A percentile compares a stretch with the other conserved stretches of the same genome.
Evolutionary conservation across 2,113 vertebrate genomes (phyloP).

Genomic region (Aegotheles bennettii): DNA sequence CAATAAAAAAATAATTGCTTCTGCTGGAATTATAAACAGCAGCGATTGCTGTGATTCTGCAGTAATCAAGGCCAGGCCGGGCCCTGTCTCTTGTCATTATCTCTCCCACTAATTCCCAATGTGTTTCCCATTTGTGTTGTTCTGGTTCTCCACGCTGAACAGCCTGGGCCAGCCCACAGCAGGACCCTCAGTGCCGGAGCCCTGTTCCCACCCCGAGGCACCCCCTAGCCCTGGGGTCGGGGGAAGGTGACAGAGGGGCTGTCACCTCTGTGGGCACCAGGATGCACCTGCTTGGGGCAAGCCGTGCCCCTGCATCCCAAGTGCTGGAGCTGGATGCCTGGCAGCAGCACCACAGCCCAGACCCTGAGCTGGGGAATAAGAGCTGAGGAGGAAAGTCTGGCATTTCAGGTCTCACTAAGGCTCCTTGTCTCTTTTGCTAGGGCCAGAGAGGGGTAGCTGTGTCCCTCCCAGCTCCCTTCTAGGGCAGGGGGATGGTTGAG

Average conservation of each 20-base stretch:
- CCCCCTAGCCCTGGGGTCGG: neutral
- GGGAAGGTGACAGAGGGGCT: neutral
- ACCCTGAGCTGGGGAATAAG: too few relatives aligned
- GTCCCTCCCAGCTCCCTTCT: accelerated
- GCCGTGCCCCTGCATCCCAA: neutral
- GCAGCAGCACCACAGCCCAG: neutral
- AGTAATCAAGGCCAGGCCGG: slow-evolving; percentile 59
- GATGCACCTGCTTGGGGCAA: accelerated
- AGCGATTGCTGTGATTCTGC: slow-evolving; percentile 41
- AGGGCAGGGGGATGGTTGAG: neutral
- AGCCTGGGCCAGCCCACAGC: neutral
- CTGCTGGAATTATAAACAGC: slow-evolving; percentile 53
- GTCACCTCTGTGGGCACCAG: neutral
- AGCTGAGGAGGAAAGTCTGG: neutral
- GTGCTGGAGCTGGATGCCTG: neutral
- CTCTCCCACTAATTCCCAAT: slow-evolving; percentile 51
- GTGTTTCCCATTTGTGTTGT: slow-evolving; percentile 58
- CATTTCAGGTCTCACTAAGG: neutral
- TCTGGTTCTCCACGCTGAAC: neutral
- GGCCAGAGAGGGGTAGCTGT: neutral
- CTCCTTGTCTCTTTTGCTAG: neutral
- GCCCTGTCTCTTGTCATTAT: slow-evolving; percentile 47
- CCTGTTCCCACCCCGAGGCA: neutral
- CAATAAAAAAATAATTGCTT: slow-evolving; percentile 16
- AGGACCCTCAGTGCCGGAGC: neutral